Evolutionary conservation across 2,888 invertebrate species (phyloP).

Genomic region (Tipula confusa): DNA sequence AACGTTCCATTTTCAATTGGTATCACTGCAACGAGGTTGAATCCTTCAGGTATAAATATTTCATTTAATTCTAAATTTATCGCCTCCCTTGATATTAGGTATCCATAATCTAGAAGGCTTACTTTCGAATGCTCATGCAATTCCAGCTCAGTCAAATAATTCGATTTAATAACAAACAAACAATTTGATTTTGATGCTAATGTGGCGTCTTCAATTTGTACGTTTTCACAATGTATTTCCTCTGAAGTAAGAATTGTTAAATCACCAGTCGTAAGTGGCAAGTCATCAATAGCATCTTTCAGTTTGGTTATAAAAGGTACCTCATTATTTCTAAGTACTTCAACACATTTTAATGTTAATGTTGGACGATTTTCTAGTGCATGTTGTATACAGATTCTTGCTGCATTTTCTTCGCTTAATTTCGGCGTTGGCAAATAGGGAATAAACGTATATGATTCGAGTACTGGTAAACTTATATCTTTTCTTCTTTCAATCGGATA

Average conservation of each 20-base stretch:
- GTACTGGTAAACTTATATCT: constrained; percentile 65
- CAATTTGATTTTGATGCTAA: constrained; percentile 47
- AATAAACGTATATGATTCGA: constrained; percentile 71
- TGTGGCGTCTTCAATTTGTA: constrained; percentile 61
- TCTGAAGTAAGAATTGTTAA: constrained; percentile 52
- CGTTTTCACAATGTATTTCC: constrained; percentile 49
- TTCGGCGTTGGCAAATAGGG: constrained; percentile 54
- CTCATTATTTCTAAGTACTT: constrained; percentile 53
- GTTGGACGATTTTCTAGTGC: constrained; percentile 65
- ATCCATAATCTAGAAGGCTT: constrained; percentile 57
- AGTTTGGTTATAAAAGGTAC: constrained; percentile 55
- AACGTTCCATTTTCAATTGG: constrained; percentile 43
- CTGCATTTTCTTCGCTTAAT: constrained; percentile 49
- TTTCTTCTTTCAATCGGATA: constrained; percentile 66
- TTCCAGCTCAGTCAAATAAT: constrained; percentile 39
- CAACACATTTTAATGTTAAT: constrained; percentile 58
- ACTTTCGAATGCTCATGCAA: constrained; percentile 51
- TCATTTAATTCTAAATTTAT: constrained; percentile 51
- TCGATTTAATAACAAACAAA: constrained; percentile 42
- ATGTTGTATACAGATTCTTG: constrained; percentile 63
- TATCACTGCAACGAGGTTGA: constrained; percentile 41
- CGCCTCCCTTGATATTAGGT: constrained; percentile 58
- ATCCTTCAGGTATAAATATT: constrained; percentile 40
- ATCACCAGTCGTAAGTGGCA: constrained; percentile 66
- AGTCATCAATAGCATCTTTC: constrained; percentile 58